Base-by-base conservation (phyloP, 2,888 invertebrate species). In the Willowsia nigromaculata region DNA sequence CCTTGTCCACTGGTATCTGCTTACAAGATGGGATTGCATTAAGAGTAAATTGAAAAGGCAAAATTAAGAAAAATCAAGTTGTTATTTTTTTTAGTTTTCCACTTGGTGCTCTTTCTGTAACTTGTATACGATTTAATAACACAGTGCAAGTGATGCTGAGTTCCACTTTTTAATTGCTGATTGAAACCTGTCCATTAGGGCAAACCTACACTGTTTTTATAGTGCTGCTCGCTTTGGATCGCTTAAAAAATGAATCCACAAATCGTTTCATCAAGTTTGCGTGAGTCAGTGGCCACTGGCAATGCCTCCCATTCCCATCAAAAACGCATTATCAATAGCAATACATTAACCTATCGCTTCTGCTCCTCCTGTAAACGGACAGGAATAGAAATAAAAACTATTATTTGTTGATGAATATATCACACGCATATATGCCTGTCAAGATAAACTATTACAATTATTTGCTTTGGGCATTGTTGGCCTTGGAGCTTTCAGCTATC, bases 171-270 rank as follows among this genome's bases (percentile, higher is more conserved):
- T 83, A 88, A 83, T 88, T 83, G 65, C 78, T 40, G 71, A 76
- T 84, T 83, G 53, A 88, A 88, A 88, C 88, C 83, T 83, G 88
- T 84, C 88, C 65, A 88, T 88, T 88, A 88, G 18, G 50, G 65
- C 50, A 83, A 83, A 76, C 78, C n/a, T n/a, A 74, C 62, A 40
- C 62, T 84, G 53, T 25, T 83, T 18, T 43, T 56, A 13, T 47
- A 13, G 33, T 78, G 78, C 5, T 87, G 71, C 43, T 87, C 87
- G 50, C 18, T 71, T 30, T 50, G 53, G 18, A 59, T 43, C 76
- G 78, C 68, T 81, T 65, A 74, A 27, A 82, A 88, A 65, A 78
- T 62, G 65, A 83, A 43, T 53, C 74, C 78, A 78, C 76, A 78
- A 83, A 88, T 83, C 78, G 83, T 78, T 84, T 83, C 74, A 33